A percentile compares a stretch with the other conserved stretches of the same genome.
These are phyloP conservation scores for Lochmaea crataegi DNA, from an alignment of 2,888 invertebrate species.

Conservation along the genomic window DNA sequence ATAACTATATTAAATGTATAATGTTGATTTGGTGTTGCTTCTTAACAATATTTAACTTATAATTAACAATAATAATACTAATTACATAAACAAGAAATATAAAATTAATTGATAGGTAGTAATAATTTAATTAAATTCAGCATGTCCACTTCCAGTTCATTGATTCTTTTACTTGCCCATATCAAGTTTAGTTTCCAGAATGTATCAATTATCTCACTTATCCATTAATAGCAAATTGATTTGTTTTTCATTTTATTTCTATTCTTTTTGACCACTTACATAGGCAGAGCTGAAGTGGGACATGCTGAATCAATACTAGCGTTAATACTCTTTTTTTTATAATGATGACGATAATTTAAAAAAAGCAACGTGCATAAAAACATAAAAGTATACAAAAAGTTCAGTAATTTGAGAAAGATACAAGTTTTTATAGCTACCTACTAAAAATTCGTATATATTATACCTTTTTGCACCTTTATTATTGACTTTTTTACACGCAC, in stretches of 20 bases:
- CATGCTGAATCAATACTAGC: neutral
- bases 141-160: neutral
- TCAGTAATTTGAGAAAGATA: neutral
- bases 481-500: neutral
- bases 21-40: slow-evolving; percentile 47
- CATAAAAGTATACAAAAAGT: neutral
- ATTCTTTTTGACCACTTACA: neutral
- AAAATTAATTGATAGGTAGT: neutral
- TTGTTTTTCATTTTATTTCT: neutral
- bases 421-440: neutral
- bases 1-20: slow-evolving; percentile 42
- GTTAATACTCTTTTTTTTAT: slow-evolving; percentile 2
- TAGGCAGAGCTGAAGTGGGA: neutral
- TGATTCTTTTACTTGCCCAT: neutral
- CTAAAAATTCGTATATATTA: neutral
- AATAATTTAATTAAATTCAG: neutral
- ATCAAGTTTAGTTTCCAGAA: no score
- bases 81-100: slow-evolving; percentile 21
- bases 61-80: slow-evolving; percentile 37
- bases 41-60: slow-evolving; percentile 34
- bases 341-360: neutral
- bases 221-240: no score
- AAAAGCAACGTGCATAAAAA: neutral
- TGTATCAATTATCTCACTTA: no score
- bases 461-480: neutral